Evolutionary conservation across 2,113 vertebrate species (phyloP), one percentile per base, ranked within the genome.

Genomic region (Gila orcuttii): DNA sequence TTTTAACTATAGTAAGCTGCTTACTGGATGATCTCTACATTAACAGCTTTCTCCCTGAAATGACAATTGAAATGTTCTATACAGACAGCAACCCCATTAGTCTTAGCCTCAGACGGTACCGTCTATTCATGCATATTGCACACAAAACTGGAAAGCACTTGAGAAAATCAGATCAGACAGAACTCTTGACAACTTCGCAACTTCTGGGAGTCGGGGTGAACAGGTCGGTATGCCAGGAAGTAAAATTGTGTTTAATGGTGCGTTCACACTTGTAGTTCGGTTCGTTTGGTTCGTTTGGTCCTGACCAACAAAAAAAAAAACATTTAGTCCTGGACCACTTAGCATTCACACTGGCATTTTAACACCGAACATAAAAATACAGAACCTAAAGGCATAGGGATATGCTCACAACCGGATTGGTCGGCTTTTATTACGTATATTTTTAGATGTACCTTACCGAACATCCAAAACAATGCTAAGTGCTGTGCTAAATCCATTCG

Each of bases 121-220:
- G 25, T n/a, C 28, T 83, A 11, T 31, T 36, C 28, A 59, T 78
- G 28, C 75, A 57, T 78, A 78, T 17, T 45, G 36, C 42, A 64
- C 25, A 62, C 36, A 60, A 31, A 81, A 19, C 52, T 78, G 50
- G 31, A 78, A 78, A 57, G 52, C 76, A 36, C 75, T 78, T 57
- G 19, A 12, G 28, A 36, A 59, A 78, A 36, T 78, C 52, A 36
- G 76, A 55, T 78, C 31, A 78, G 68, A 71, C 68, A 71, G 68
- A 71, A 71, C 33, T 33, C 31, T 57, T 57, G 52, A 78, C 75
- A 57, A 52, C 28, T 78, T 21, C 2, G 28, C 45, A 36, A 55
- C 55, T 78, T 78, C 50, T 50, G 19, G 50, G 25, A 57, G 50
- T 57, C 28, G 2, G 9, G 19, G 50, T 57, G 75, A 21, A 55